These are phyloP conservation scores for Bombus terrestris DNA, from an alignment of 1,140 invertebrate genomes.

Conservation along the genomic window DNA sequence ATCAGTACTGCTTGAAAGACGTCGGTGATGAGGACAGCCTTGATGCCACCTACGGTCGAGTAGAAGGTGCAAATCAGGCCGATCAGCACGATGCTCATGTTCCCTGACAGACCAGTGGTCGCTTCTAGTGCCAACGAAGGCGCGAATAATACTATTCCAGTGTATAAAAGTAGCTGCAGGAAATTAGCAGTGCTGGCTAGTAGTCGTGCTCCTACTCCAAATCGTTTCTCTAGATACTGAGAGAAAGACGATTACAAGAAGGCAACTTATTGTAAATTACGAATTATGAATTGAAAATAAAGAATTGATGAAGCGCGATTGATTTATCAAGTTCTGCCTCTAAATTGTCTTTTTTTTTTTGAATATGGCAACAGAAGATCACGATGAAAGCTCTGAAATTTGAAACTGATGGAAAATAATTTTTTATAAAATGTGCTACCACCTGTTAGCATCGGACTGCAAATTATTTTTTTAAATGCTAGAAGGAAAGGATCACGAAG, in stretches of 20 bases:
- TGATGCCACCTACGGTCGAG: constrained; percentile 94
- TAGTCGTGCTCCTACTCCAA: constrained; percentile 87
- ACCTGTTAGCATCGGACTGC: constrained; percentile 80
- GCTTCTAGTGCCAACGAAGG: constrained; percentile 95
- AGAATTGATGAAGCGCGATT: no score
- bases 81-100: constrained; percentile 90
- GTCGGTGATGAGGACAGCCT: constrained; percentile 94
- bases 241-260: neutral
- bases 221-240: constrained; percentile 92
- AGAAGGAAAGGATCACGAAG: neutral
- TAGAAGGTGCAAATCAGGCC: constrained; percentile 94
- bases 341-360: no score
- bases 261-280: no score
- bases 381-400: no score
- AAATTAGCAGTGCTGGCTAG: constrained; percentile 90
- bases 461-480: constrained; percentile 88
- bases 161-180: constrained; percentile 93
- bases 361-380: no score
- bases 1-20: constrained; percentile 92
- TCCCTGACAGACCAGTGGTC: constrained; percentile 91
- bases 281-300: no score
- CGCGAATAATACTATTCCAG: constrained; percentile 96
- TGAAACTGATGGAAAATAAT: no score
- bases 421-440: no score
- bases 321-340: no score